These are phyloP conservation scores for Cataglyphis livida DNA, from an alignment of 2,888 invertebrate genomes.

Conservation along the genomic window DNA sequence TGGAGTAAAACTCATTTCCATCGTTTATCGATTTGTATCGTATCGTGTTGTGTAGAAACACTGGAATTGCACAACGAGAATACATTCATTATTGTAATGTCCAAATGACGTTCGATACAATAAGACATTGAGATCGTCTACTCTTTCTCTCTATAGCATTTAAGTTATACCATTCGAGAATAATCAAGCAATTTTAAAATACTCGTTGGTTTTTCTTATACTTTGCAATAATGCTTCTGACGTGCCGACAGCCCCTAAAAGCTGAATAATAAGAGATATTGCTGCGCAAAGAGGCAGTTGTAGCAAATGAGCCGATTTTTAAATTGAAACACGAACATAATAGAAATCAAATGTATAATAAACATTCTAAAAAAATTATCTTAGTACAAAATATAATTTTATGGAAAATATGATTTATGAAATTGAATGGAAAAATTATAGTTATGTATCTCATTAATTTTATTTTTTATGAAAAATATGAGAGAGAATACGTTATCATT, in stretches of 20 bases:
- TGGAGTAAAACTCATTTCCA: not conserved
- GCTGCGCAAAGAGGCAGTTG: not conserved
- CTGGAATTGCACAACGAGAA: slow-evolving; percentile 6
- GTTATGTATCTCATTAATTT: not conserved
- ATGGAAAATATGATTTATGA: no score
- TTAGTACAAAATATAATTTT: not conserved
- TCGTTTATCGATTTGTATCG: not conserved
- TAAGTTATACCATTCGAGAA: not conserved
- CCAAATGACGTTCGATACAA: slow-evolving; percentile 15
- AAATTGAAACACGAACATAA: slow-evolving; percentile 11
- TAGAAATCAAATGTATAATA: not conserved
- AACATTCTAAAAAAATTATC: not conserved
- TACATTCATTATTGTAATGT: not conserved
- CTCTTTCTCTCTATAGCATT: no score
- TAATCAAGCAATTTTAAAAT: not conserved
- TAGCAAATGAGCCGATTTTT: not conserved
- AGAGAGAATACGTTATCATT: not conserved
- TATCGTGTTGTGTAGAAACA: not conserved
- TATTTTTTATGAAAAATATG: not conserved
- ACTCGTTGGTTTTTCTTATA: not conserved
- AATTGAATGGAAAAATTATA: not conserved
- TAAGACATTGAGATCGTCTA: not conserved
- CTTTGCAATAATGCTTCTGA: slow-evolving; percentile 20
- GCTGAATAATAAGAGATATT: slow-evolving; percentile 40
- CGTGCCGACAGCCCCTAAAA: slow-evolving; percentile 35